Evolutionary conservation across 2,797 vertebrate species (phyloP).

Genomic region (Myripristis jacobus): DNA sequence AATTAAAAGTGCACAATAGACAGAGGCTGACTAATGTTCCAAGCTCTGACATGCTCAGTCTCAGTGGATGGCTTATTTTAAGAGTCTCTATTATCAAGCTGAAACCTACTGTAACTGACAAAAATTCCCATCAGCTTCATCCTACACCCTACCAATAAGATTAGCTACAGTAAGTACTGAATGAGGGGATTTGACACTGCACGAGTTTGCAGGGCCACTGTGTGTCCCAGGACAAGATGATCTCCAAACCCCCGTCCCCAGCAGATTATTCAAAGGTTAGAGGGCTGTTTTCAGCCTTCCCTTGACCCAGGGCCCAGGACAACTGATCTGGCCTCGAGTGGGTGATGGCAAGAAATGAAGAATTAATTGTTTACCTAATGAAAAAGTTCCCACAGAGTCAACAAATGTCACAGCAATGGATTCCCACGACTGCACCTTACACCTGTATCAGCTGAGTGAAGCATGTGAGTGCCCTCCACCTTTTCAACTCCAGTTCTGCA

Average conservation of each 20-base stretch:
- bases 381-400: not conserved
- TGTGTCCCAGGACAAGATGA: too few species aligned
- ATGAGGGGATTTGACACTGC: slow-evolving; percentile 28
- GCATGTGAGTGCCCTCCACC: not conserved
- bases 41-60: slow-evolving; percentile 32
- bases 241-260: too few species aligned
- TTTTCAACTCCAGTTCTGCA: slow-evolving; percentile 29
- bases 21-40: slow-evolving; percentile 27
- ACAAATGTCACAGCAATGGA: slow-evolving; percentile 1
- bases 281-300: too few species aligned
- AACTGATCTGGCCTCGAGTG: too few species aligned
- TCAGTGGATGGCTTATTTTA: slow-evolving; percentile 37
- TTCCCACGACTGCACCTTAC: slow-evolving; percentile 7
- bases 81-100: slow-evolving; percentile 10
- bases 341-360: slow-evolving; percentile 19
- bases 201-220: too few species aligned
- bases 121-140: slow-evolving; percentile 47
- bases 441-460: not conserved
- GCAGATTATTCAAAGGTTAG: too few species aligned
- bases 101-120: slow-evolving; percentile 22
- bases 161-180: slow-evolving; percentile 14
- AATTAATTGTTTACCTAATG: slow-evolving; percentile 19
- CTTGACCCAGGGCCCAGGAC: too few species aligned
- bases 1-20: slow-evolving; percentile 60
- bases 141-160: slow-evolving; percentile 3